phyloP scores from a whole-genome alignment of 2,113 vertebrate genomes.

The Rhagologus leucostigma region DNA sequence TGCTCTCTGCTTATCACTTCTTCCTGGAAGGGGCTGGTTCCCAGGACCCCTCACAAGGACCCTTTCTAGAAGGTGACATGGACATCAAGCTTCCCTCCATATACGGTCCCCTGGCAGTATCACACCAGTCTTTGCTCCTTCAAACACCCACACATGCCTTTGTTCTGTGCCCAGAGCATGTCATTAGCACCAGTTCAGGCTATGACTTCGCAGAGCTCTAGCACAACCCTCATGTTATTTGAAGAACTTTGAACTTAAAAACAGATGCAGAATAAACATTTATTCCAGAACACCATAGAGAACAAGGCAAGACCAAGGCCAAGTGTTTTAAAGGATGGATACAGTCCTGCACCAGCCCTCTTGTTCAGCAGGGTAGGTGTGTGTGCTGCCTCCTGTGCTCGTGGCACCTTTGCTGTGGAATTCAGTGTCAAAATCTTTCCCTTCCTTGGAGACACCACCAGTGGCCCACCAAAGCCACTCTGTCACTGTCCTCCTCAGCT shows the following conservation, averaged over 20 bases:
- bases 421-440: neutral
- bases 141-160: neutral
- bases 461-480: neutral
- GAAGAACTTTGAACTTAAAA: neutral
- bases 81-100: neutral
- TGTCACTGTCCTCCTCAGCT: neutral
- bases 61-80: neutral
- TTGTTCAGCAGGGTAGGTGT: neutral
- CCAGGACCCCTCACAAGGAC: fast-evolving
- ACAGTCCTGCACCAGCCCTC: neutral
- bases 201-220: neutral
- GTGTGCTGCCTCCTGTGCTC: neutral
- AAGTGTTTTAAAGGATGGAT: neutral
- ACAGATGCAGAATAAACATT: neutral
- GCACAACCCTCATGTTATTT: neutral
- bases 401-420: neutral
- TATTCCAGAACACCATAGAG: neutral
- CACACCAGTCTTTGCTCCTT: neutral
- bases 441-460: neutral
- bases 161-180: neutral
- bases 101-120: neutral
- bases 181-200: neutral
- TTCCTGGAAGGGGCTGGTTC: neutral
- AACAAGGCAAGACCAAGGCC: neutral
- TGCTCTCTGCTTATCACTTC: neutral